These are phyloP conservation scores for Hemibagrus guttatus DNA, from an alignment of 2,797 vertebrate species.

Conservation along the genomic window DNA sequence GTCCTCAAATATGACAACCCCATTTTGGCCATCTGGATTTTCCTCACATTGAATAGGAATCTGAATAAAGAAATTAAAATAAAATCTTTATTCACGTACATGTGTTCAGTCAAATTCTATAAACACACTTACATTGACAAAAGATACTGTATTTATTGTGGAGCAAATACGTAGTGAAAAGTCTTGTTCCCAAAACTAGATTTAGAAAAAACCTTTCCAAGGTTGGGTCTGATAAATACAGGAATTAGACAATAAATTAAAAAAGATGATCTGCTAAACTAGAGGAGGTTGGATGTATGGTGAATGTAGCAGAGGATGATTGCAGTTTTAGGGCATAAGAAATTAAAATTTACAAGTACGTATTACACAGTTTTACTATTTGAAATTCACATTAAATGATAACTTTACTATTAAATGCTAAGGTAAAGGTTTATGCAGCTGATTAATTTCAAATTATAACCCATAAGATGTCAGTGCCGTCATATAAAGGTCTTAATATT, in stretches of 20 bases:
- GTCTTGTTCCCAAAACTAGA: neutral
- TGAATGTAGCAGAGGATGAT: neutral
- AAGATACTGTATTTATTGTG: neutral
- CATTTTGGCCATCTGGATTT: neutral
- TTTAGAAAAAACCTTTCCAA: neutral
- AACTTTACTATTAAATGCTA: neutral
- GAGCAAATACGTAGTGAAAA: neutral
- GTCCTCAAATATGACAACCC: neutral
- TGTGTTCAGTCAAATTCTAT: neutral
- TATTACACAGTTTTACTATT: neutral
- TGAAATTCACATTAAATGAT: neutral
- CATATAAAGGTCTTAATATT: neutral
- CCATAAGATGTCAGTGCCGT: neutral
- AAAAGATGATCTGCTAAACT: neutral
- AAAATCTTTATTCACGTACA: neutral
- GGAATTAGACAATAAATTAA: neutral
- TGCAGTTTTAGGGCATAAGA: neutral
- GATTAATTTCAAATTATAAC: neutral
- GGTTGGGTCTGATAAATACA: neutral
- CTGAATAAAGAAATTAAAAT: neutral
- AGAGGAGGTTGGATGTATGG: neutral
- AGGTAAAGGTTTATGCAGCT: too few relatives aligned
- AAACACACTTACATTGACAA: neutral
- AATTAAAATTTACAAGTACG: neutral
- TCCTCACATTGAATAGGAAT: conserved; percentile 10